phyloP scores from a whole-genome alignment of 2,888 invertebrate species.

The Diadegma fenestrale region DNA sequence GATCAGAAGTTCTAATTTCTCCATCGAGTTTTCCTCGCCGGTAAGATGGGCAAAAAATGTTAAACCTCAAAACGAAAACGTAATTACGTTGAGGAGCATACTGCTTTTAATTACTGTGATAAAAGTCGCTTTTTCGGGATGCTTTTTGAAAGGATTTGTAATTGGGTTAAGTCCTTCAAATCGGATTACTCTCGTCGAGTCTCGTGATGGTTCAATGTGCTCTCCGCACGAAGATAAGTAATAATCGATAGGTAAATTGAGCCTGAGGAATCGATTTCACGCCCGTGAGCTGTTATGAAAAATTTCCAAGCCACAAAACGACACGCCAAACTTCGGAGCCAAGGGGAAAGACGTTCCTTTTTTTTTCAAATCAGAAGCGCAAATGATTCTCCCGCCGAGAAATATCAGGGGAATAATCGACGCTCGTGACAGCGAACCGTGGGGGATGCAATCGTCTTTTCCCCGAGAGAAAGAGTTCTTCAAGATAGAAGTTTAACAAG shows the following conservation, averaged over 20 bases:
- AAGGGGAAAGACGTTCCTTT: neutral
- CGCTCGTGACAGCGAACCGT: constrained; percentile 33
- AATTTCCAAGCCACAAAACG: constrained; percentile 3
- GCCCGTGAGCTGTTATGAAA: neutral
- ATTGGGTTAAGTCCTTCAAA: neutral
- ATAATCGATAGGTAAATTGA: constrained; percentile 14
- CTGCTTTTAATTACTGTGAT: neutral
- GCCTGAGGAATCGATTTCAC: constrained; percentile 20
- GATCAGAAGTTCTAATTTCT: constrained; percentile 34
- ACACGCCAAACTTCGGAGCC: neutral
- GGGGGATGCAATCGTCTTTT: constrained; percentile 20
- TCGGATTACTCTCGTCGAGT: constrained; percentile 1
- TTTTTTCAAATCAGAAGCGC: constrained; percentile 5
- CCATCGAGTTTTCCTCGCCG: neutral
- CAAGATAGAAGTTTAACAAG: constrained; percentile 76
- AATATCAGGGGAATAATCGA: constrained; percentile 43
- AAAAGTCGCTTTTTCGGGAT: constrained; percentile 4
- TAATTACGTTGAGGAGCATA: neutral
- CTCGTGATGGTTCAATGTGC: neutral
- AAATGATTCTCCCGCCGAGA: constrained; percentile 30
- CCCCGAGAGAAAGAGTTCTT: constrained; percentile 69
- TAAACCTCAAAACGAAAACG: neutral
- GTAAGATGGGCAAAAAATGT: constrained; percentile 4
- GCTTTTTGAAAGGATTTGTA: neutral
- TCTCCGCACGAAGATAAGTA: neutral